These are phyloP conservation scores for Fundulus diaphanus DNA, from an alignment of 2,797 vertebrate genomes.

Conservation along the genomic window DNA sequence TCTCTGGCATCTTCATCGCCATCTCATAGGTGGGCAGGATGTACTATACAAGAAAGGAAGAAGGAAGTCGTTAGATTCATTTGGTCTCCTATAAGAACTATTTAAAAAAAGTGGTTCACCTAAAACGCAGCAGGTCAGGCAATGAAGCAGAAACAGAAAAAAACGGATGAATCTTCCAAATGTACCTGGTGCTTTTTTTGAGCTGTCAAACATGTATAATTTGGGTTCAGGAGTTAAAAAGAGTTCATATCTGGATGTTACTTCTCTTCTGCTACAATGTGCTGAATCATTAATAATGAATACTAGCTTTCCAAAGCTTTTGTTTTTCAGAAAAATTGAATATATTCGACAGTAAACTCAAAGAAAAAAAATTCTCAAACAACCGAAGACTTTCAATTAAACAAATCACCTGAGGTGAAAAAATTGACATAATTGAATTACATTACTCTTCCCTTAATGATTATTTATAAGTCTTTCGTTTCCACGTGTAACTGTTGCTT, in stretches of 20 bases:
- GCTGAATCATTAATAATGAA: background rate
- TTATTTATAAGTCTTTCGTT: too few relatives aligned
- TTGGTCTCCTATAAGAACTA: background rate
- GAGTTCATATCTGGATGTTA: background rate
- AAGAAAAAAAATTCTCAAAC: too few relatives aligned
- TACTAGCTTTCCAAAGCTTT: background rate
- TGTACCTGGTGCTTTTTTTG: background rate
- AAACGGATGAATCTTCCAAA: background rate
- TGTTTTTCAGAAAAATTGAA: too few relatives aligned
- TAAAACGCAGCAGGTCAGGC: too few relatives aligned
- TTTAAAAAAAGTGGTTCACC: background rate
- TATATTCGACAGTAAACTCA: too few relatives aligned
- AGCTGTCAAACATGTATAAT: background rate
- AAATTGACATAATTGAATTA: too few relatives aligned
- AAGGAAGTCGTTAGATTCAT: background rate
- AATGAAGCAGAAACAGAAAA: background rate
- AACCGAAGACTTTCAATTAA: too few relatives aligned
- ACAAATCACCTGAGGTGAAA: too few relatives aligned
- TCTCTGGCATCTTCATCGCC: slow-evolving; percentile 98
- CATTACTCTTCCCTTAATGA: too few relatives aligned
- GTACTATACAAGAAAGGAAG: slow-evolving; percentile 81
- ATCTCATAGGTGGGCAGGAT: slow-evolving; percentile 98
- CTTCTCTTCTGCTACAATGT: background rate
- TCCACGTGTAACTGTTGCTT: too few relatives aligned
- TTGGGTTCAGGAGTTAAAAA: background rate